phyloP scores from a whole-genome alignment of 2,113 vertebrate species.

The Pan paniscus region DNA sequence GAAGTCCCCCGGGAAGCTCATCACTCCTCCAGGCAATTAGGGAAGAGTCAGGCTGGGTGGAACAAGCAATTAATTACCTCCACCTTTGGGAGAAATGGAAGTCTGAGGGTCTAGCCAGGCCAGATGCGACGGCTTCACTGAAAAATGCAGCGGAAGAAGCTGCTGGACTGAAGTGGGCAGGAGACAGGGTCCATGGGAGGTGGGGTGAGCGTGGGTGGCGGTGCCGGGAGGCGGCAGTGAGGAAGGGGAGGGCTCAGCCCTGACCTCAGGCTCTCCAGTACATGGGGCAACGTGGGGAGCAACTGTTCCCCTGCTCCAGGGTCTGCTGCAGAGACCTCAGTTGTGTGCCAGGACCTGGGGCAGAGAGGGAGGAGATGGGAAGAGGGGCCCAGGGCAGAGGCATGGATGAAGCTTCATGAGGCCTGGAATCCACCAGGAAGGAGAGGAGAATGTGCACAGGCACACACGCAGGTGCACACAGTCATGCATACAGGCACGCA shows the following conservation, averaged over 20 bases:
- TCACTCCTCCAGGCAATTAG: not conserved
- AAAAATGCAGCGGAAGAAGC: not conserved
- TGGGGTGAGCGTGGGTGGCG: rapidly evolving
- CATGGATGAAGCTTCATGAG: rapidly evolving
- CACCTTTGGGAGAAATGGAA: conserved; percentile 40
- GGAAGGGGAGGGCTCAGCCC: not conserved
- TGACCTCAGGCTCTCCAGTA: not conserved
- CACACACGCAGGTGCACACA: no score
- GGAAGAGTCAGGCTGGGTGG: not conserved
- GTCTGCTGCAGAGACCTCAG: no score
- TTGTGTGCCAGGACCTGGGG: not conserved
- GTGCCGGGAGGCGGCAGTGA: rapidly evolving
- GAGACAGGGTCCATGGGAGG: rapidly evolving
- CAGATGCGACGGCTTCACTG: not conserved
- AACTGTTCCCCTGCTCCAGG: not conserved
- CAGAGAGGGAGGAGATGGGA: no score
- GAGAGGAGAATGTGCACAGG: not conserved
- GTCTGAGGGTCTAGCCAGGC: not conserved
- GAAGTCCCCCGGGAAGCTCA: conserved; percentile 46
- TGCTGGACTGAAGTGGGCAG: rapidly evolving
- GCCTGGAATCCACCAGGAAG: rapidly evolving
- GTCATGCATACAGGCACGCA: rapidly evolving
- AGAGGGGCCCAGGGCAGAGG: not conserved
- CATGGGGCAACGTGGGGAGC: no score
- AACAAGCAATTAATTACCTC: conserved; percentile 56